Base-by-base conservation (phyloP, 1,140 invertebrate species). In the Apolygus lucorum region DNA sequence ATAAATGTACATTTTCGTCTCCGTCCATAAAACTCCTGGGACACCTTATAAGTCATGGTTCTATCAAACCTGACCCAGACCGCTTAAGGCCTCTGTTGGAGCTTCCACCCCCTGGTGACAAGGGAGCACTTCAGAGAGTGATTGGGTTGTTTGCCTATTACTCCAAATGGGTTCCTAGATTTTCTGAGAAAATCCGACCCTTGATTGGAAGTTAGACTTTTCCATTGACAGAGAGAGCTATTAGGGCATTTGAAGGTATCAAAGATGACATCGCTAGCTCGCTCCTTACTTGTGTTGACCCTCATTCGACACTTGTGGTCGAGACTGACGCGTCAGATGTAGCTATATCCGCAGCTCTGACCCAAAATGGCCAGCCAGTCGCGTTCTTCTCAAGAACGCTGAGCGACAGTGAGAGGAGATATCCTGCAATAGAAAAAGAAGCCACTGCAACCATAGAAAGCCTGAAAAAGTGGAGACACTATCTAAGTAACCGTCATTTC, bases 1-100 rank as follows among this genome's bases (percentile, higher is more conserved):
- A 59, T 11, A 68, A 52, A 17, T 25, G 28, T 22, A 68, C n/a
- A 68, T 25, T 68, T 54, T 24, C 17, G 21, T 52, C 28, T 26
- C n/a, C 25, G 2, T 24, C 26, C n/a, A 28, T 68, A 21, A 52
- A 27, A 1, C 22, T 68, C 26, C 28, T 68, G 2, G 67, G 67
- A 25, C 25, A 29, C 27, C 22, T 54, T 2, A 54, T 68, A 13
- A 11, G 4, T 4, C 42, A 68, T 28, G 54, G 54, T 22, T 54
- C 67, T 52, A 68, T 54, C n/a, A 52, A 49, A 29, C 67, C 67
- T n/a, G 67, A 68, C 25, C 34, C 21, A 29, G 34, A 22, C 24
- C 21, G 67, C 24, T 24, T 54, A n/a, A n/a, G n/a, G n/a, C n/a
- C n/a, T n/a, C n/a, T n/a, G n/a, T n/a, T n/a, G n/a, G n/a, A n/a